phyloP scores from a whole-genome alignment of 2,888 invertebrate genomes.

The Keiferia lycopersicella region DNA sequence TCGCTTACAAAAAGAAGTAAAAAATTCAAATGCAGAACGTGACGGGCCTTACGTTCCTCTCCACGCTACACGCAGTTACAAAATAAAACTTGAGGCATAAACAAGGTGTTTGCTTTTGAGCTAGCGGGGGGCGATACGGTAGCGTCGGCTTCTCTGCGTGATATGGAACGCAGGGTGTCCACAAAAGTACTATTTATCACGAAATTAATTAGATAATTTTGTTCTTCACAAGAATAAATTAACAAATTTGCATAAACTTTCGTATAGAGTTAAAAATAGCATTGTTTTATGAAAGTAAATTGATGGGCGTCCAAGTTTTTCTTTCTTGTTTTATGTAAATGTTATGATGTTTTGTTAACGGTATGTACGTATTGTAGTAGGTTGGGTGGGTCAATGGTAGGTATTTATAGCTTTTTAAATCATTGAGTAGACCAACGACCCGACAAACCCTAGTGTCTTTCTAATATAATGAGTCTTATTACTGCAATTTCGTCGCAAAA shows the following conservation, averaged over 20 bases:
- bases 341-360: conserved; percentile 3
- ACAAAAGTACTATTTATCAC: conserved; percentile 27
- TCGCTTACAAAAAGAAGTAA: conserved; percentile 41
- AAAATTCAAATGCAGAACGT: conserved; percentile 45
- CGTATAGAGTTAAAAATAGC: conserved; percentile 3
- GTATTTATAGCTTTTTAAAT: no score
- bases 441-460: no score
- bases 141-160: conserved; percentile 70
- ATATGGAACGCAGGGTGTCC: conserved; percentile 58
- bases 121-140: conserved; percentile 74
- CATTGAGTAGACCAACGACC: no score
- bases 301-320: neutral
- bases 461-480: neutral
- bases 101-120: conserved; percentile 55
- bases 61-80: conserved; percentile 44
- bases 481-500: neutral
- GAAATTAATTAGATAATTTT: conserved; percentile 1
- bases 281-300: conserved; percentile 6
- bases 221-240: conserved; percentile 1
- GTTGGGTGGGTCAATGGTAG: neutral
- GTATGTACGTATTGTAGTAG: neutral
- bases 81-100: conserved; percentile 51
- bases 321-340: conserved; percentile 1
- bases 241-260: conserved; percentile 1
- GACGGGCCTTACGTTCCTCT: conserved; percentile 47